Percentiles rank a stretch among this genome's conserved stretches.
These are phyloP conservation scores for Acrobasis suavella DNA, from an alignment of 2,888 invertebrate species.

Conservation along the genomic window DNA sequence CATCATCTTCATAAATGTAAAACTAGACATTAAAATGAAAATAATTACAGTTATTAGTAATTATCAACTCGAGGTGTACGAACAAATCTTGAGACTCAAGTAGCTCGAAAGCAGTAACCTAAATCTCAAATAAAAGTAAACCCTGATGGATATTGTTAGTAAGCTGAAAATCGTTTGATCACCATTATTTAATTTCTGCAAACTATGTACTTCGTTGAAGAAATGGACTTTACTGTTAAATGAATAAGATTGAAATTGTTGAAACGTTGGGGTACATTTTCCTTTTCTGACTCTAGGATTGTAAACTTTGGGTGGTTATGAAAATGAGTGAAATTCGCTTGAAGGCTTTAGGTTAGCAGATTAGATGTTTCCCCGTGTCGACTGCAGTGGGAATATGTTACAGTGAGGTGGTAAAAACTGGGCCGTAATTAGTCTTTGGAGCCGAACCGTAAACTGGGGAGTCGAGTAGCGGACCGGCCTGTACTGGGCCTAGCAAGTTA, in stretches of 20 bases:
- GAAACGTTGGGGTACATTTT: conserved; percentile 32
- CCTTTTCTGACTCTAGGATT: conserved; percentile 41
- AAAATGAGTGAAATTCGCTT: conserved; percentile 50
- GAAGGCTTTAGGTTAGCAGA: too few relatives aligned
- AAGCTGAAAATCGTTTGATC: conserved; percentile 51
- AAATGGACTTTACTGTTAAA: conserved; percentile 48
- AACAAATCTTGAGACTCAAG: conserved; percentile 60
- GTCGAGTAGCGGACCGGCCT: conserved; percentile 39
- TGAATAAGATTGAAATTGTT: conserved; percentile 53
- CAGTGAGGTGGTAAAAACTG: conserved; percentile 65
- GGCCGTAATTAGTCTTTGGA: conserved; percentile 73
- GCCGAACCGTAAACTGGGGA: conserved; percentile 63
- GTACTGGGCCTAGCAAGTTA: conserved; percentile 40
- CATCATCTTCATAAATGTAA: conserved; percentile 28
- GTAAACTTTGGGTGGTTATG: conserved; percentile 49
- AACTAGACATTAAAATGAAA: conserved; percentile 48
- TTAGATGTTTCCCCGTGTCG: conserved; percentile 49
- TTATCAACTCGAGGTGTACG: conserved; percentile 61
- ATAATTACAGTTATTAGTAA: conserved; percentile 66
- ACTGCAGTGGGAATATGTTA: conserved; percentile 59
- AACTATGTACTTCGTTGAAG: conserved; percentile 40
- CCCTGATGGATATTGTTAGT: conserved; percentile 38
- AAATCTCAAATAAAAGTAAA: conserved; percentile 40
- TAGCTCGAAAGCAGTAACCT: conserved; percentile 50
- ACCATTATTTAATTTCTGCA: conserved; percentile 45